Base-by-base conservation (phyloP, 2,797 vertebrate species). In the Hapalemur alaotrensis region DNA sequence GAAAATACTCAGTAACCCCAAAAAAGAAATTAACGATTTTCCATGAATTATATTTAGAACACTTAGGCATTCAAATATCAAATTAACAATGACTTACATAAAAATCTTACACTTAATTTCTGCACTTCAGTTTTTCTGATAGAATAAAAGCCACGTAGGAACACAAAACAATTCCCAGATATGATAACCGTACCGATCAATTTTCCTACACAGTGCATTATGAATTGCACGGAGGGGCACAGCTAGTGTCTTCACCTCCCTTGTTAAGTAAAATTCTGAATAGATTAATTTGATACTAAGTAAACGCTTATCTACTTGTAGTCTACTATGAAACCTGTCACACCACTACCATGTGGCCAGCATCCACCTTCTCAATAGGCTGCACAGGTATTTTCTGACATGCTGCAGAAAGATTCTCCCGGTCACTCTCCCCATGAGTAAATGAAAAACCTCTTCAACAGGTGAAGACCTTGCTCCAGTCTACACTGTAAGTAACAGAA, bases 81-180 rank as follows among this genome's bases (percentile, higher is more conserved):
- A 88, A 93, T 82, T 70, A 46, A 65, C 72, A 43, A 73, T 86
- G 30, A 94, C 65, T 75, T 35, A 84, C 23, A 59, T 13, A 86
- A 69, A 92, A 30, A 35, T 54, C 15, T 32, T 41, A 28, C 2
- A 28, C 28, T 80, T 87, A 25, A 30, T 38, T 69, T 41, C 48
- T 69, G 2, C 7, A 35, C 17, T 35, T 63, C 14, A 48, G n/a
- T n/a, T 4, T 69, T 65, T 79, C 18, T 43, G 15, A 59, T 1
- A 63, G 32, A 54, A 75, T 12, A 28, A 69, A 43, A 61, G 46
- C 65, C 25, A 54, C 0, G n/a, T 3, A 57, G 54, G n/a, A 41
- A 79, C 14, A 91, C 11, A 70, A 75, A 54, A 78, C 35, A 86
- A 70, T 11, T 41, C 13, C 7, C 6, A 78, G 18, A 7, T 9